Evolutionary conservation across 2,888 invertebrate species (phyloP).

Genomic region (Andrena dorsata): DNA sequence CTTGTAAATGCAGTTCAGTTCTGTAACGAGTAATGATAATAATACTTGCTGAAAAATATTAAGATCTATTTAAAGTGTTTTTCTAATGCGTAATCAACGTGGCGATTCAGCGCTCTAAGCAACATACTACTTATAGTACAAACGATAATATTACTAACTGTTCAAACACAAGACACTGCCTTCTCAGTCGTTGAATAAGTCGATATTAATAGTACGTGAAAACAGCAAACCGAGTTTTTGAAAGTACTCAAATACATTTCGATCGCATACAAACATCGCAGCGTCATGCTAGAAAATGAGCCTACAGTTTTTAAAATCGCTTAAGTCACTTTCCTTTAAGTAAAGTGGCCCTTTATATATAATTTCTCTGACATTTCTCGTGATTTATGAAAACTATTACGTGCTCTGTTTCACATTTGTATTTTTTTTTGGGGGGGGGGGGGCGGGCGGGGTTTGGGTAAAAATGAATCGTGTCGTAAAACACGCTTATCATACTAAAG

Average conservation of each 20-base stretch:
- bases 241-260: constrained; percentile 29
- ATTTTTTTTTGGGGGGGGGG: not conserved
- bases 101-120: constrained; percentile 17
- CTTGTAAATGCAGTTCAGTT: constrained; percentile 49
- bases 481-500: constrained; percentile 54
- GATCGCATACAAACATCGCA: constrained; percentile 40
- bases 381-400: constrained; percentile 33
- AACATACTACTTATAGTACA: constrained; percentile 48
- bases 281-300: constrained; percentile 30
- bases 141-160: constrained; percentile 28
- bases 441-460: not conserved
- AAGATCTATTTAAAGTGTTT: constrained; percentile 48
- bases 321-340: constrained; percentile 38
- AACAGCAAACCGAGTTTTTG: constrained; percentile 26
- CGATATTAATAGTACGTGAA: constrained; percentile 22
- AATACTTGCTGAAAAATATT: constrained; percentile 48
- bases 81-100: constrained; percentile 41
- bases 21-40: constrained; percentile 46
- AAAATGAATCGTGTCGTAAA: constrained; percentile 47
- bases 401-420: constrained; percentile 6
- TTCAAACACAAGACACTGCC: constrained; percentile 21
- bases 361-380: constrained; percentile 18
- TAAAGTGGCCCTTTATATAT: constrained; percentile 36
- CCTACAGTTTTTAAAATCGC: constrained; percentile 27
- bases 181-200: constrained; percentile 20